A percentile compares a stretch with the other conserved stretches of the same genome.
Conservation (phyloP, 2,888 invertebrate genomes). For the Galerucella nymphaeae region DNA sequence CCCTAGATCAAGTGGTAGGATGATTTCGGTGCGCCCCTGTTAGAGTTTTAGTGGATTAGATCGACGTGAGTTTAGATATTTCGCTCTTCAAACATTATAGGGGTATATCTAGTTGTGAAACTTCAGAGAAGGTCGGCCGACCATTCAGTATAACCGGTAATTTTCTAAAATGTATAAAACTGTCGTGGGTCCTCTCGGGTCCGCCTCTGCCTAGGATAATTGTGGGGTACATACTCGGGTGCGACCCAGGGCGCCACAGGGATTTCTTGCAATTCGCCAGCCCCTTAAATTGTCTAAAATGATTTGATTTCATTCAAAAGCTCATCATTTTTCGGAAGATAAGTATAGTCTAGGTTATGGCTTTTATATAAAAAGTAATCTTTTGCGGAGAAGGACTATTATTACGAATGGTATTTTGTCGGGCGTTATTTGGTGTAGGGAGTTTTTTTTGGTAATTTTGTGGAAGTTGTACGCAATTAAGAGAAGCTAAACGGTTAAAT, state of each 20-base stretch:
- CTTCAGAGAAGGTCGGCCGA: slow-evolving; percentile 50
- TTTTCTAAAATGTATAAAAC: slow-evolving; percentile 60
- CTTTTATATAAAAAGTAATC: slow-evolving; percentile 39
- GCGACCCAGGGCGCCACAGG: slow-evolving; percentile 57
- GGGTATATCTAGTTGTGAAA: slow-evolving; percentile 43
- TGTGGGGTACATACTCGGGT: slow-evolving; percentile 56
- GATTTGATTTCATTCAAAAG: slow-evolving; percentile 45
- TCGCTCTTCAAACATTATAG: slow-evolving; percentile 37
- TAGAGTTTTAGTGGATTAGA: not conserved
- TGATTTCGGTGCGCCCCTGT: not conserved
- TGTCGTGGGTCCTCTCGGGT: slow-evolving; percentile 49
- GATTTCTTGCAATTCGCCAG: slow-evolving; percentile 43
- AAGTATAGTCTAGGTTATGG: slow-evolving; percentile 42
- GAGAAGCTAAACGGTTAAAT: slow-evolving; percentile 12
- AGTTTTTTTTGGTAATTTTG: slow-evolving; percentile 22
- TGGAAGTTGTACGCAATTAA: slow-evolving; percentile 18
- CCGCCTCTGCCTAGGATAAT: slow-evolving; percentile 52
- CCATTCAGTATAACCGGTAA: slow-evolving; percentile 55
- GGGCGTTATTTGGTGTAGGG: slow-evolving; percentile 18
- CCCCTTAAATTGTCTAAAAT: slow-evolving; percentile 41
- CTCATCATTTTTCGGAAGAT: slow-evolving; percentile 42
- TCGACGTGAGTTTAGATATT: slow-evolving; percentile 3
- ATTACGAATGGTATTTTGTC: slow-evolving; percentile 35
- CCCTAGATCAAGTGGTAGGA: too few relatives aligned
- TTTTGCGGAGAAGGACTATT: slow-evolving; percentile 38